Percentiles rank a stretch among this genome's conserved stretches.
Evolutionary conservation across 1,140 invertebrate genomes (phyloP).

Genomic region (Calosoma granatense): DNA sequence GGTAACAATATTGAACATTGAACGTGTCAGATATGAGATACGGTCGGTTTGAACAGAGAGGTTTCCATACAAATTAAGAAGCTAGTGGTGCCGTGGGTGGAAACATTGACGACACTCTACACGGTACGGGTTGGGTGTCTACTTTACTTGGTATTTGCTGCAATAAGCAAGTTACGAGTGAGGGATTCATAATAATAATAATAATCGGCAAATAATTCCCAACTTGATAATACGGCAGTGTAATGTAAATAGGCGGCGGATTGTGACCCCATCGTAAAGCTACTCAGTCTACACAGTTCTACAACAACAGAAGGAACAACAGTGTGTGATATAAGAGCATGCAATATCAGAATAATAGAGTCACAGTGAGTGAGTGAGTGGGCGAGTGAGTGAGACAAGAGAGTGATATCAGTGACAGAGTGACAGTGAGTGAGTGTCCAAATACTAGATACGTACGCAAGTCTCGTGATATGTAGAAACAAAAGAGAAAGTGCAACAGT

Average conservation of each 20-base stretch:
- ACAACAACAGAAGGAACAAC: not conserved
- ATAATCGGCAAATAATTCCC: constrained; percentile 8
- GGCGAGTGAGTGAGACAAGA: too few species aligned
- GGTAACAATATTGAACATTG: not conserved
- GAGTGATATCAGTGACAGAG: too few species aligned
- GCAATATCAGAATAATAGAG: too few species aligned
- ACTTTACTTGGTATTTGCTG: constrained; percentile 29
- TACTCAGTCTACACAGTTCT: not conserved
- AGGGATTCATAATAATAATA: constrained; percentile 22
- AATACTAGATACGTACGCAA: constrained; percentile 10
- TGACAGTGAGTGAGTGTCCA: too few species aligned
- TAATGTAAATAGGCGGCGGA: constrained; percentile 8
- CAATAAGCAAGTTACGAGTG: constrained; percentile 30
- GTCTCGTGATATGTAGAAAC: not conserved
- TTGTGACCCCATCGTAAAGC: not conserved
- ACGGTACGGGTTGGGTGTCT: constrained; percentile 27
- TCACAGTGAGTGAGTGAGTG: not conserved
- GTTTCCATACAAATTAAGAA: constrained; percentile 7
- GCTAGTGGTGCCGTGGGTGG: constrained; percentile 27
- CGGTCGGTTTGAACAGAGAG: not conserved
- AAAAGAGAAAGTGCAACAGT: constrained; percentile 16
- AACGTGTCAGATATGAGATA: not conserved
- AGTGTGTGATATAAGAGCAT: not conserved
- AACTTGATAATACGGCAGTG: constrained; percentile 9
- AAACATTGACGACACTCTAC: constrained; percentile 31